These are phyloP conservation scores for Galaxea fascicularis DNA, from an alignment of 92 coral and sea anemone genomes.

Conservation along the genomic window DNA sequence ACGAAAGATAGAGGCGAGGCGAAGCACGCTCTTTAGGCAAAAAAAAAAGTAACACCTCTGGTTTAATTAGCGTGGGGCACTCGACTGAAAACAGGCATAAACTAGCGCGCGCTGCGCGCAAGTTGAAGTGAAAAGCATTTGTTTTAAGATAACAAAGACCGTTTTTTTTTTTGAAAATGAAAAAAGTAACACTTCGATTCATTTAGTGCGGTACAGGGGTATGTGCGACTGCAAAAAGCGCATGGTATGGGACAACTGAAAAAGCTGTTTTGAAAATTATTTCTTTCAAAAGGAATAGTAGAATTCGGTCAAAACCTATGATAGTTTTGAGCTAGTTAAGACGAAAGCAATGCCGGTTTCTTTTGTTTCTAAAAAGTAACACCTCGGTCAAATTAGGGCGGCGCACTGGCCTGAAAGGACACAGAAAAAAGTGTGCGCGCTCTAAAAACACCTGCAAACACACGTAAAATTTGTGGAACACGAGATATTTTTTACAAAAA, in stretches of 20 bases:
- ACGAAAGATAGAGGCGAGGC: no score
- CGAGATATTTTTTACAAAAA: not conserved
- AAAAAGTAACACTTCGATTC: not conserved
- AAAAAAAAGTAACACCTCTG: not conserved
- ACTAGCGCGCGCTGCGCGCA: not conserved
- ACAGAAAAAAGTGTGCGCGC: not conserved
- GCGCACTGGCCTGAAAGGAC: not conserved
- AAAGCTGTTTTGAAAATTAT: no score
- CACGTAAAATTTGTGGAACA: conserved; percentile 12
- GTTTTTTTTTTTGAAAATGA: not conserved
- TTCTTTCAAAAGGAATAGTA: not conserved
- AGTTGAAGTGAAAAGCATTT: not conserved
- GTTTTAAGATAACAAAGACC: not conserved
- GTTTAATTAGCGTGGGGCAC: not conserved
- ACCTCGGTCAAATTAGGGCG: not conserved
- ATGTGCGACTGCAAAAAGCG: not conserved
- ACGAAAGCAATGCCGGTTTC: not conserved
- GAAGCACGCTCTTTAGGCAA: no score
- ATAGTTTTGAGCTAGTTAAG: not conserved
- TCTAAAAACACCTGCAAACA: not conserved
- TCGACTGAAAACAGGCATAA: not conserved
- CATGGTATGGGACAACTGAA: not conserved
- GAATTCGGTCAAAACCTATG: not conserved
- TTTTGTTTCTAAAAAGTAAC: not conserved
- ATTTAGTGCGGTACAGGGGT: not conserved